These are phyloP conservation scores for Aphelocoma californica DNA, from an alignment of 2,797 vertebrate genomes.

Conservation along the genomic window DNA sequence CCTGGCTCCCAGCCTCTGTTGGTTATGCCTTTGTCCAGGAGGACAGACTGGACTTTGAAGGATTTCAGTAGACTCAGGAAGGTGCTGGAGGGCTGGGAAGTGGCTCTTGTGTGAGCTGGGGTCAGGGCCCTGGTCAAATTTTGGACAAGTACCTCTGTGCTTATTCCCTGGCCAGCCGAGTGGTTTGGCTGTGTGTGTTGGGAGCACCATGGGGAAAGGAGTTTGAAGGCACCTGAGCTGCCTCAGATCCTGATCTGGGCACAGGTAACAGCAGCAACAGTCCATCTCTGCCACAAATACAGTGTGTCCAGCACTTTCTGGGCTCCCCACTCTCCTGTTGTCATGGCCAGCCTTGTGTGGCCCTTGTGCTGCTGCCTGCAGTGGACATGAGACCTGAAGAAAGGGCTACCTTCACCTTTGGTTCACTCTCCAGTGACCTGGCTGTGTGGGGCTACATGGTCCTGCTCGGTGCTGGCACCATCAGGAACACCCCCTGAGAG, in stretches of 20 bases:
- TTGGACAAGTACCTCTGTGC: accelerated
- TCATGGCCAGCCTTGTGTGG: background rate
- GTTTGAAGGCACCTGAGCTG: background rate
- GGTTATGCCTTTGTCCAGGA: background rate
- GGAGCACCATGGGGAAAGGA: background rate
- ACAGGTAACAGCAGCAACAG: background rate
- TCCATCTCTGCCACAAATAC: accelerated
- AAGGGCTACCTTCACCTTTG: background rate
- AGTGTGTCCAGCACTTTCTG: accelerated
- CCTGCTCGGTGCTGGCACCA: background rate
- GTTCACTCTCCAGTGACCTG: background rate
- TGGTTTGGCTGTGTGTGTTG: accelerated
- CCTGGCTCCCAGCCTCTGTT: too few species aligned
- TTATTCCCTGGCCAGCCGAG: accelerated
- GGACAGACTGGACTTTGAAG: background rate
- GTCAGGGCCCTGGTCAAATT: background rate
- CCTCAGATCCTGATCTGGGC: background rate
- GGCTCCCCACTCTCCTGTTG: background rate
- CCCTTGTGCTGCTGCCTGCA: background rate
- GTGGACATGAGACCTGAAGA: accelerated
- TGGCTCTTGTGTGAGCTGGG: background rate
- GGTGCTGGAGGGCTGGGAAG: background rate
- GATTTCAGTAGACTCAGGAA: background rate
- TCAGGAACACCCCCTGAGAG: background rate
- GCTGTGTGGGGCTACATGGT: background rate